Base-by-base conservation (phyloP, 2,888 invertebrate species). In the Eumacrocentrus americanus region DNA sequence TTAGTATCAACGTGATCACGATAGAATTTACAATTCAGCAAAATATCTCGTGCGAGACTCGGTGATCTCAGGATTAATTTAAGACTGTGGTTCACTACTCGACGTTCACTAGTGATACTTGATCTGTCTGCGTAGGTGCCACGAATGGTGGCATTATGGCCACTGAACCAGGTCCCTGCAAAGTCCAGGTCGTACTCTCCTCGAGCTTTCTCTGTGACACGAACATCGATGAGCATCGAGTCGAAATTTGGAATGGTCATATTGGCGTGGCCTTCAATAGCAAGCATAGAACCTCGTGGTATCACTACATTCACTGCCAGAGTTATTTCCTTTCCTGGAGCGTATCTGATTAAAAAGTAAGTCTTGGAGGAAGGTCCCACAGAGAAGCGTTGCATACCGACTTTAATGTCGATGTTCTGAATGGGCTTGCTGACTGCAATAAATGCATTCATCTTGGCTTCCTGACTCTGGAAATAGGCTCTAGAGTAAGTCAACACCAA, bases 161-260 rank as follows among this genome's bases (percentile, higher is more conserved):
- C 91, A 46, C 91, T 91, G 76, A 93, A 92, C 92, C 92, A 93
- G 0, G 89, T 85, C 0, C 91, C 91, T 23, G 84, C 84, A 37
- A 91, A 83, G 69, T 90, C 88, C 22, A 92, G 82, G 79, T 89
- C 88, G 74, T 87, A 93, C 68, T 90, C 89, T 54, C 86, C 85
- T 0, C 83, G 80, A 44, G 83, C 83, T 69, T 90, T 89, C 74
- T 91, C 92, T 29, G 85, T 86, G 6, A 92, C 81, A 67, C 88
- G 88, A 0, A 87, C 81, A 51, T 86, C 84, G 1, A 89, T 78
- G 0, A 87, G 81, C 81, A 91, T 88, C 0, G 92, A 90, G 57
- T 88, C 87, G 64, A 91, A 85, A 0, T 88, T 87, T 0, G 92
- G 92, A 44, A 92, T 83, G 0, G 91, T 90, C 53, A 92, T 82